These are phyloP conservation scores for Leptinotarsa tumamoca DNA, from an alignment of 2,888 invertebrate genomes.

Conservation along the genomic window DNA sequence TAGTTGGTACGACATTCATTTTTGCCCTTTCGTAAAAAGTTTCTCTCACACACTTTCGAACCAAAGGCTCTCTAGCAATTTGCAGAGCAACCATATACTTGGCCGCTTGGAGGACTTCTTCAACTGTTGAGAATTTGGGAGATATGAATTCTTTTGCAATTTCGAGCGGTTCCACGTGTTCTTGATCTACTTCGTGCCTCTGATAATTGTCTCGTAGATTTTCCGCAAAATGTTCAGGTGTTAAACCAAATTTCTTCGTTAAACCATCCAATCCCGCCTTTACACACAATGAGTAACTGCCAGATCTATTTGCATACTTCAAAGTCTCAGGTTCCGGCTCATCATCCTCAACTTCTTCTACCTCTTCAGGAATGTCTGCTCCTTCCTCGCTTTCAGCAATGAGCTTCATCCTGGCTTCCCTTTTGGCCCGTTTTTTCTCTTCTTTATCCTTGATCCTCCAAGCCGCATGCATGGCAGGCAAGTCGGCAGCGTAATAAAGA, in stretches of 20 bases:
- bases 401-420: conserved; percentile 65
- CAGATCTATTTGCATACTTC: conserved; percentile 88
- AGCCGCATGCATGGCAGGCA: conserved; percentile 85
- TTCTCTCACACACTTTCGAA: conserved; percentile 87
- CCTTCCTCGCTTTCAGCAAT: conserved; percentile 74
- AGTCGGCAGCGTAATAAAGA: conserved; percentile 88
- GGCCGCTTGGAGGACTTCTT: conserved; percentile 90
- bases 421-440: conserved; percentile 70
- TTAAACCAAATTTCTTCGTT: conserved; percentile 91
- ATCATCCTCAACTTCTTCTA: conserved; percentile 71
- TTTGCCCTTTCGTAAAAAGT: conserved; percentile 90
- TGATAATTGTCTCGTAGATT: conserved; percentile 96
- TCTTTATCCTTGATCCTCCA: conserved; percentile 75
- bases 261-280: conserved; percentile 87
- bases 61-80: conserved; percentile 89
- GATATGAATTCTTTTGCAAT: conserved; percentile 83
- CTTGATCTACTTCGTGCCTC: conserved; percentile 94
- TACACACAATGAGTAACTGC: conserved; percentile 89
- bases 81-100: conserved; percentile 96
- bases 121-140: conserved; percentile 76
- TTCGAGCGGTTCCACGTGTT: conserved; percentile 84
- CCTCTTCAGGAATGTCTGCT: conserved; percentile 73
- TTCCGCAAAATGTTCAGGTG: conserved; percentile 95
- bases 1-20: conserved; percentile 84
- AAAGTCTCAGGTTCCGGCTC: conserved; percentile 74